Conservation (phyloP, 2,113 vertebrate genomes). For the Pithys albifrons region DNA sequence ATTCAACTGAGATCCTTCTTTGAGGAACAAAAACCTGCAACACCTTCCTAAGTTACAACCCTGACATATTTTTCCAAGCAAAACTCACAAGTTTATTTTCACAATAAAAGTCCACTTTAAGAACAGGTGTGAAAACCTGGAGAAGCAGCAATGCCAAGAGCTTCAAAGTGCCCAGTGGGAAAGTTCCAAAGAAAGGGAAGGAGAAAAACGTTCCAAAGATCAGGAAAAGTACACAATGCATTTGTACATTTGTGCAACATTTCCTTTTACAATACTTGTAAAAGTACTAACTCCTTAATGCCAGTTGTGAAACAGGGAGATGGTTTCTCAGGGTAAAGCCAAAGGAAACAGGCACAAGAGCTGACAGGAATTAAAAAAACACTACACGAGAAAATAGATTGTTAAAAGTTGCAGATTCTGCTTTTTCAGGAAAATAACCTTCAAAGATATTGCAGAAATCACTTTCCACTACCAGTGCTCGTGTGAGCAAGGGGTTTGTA, state of each 20-base stretch:
- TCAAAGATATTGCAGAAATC: background rate
- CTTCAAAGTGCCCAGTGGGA: background rate
- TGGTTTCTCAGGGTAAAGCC: background rate
- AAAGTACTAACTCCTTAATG: background rate
- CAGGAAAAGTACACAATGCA: background rate
- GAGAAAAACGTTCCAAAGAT: background rate
- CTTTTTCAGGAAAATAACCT: background rate
- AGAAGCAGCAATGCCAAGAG: background rate
- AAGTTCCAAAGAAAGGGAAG: background rate
- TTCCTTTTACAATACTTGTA: background rate
- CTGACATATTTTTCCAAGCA: background rate
- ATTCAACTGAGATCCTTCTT: background rate
- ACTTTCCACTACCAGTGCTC: background rate
- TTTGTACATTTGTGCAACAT: no score
- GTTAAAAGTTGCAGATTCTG: background rate
- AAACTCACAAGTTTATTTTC: background rate
- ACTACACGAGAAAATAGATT: fast-evolving
- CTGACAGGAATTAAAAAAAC: background rate
- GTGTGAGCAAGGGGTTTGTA: background rate
- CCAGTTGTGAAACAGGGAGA: background rate
- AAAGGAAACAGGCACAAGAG: background rate
- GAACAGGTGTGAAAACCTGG: background rate
- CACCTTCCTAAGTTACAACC: background rate
- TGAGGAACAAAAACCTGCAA: background rate
- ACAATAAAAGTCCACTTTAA: background rate